Evolutionary conservation across 1,140 invertebrate genomes (phyloP).

Genomic region (Drosophila sp.): DNA sequence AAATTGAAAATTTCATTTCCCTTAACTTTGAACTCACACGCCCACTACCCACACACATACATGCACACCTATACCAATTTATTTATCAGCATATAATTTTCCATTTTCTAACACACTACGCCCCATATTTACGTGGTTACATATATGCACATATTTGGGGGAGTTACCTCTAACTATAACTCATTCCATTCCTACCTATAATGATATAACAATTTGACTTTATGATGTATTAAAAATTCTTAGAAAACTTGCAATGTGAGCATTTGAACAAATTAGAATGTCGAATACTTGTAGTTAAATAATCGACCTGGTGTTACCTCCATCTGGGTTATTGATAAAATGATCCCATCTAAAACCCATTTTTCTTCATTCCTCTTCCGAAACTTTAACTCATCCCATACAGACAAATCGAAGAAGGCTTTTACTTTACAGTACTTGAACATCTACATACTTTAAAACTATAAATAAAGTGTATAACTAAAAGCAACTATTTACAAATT

Average conservation of each 20-base stretch:
- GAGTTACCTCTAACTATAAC: neutral
- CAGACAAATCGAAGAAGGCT: no score
- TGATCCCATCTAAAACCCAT: no score
- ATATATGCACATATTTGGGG: slow-evolving; percentile 8
- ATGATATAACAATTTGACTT: neutral
- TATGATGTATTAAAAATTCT: neutral
- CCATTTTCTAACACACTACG: neutral
- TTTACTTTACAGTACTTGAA: no score
- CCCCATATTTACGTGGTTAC: neutral
- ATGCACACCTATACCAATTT: neutral
- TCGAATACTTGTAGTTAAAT: neutral
- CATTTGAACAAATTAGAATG: neutral
- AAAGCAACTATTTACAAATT: neutral
- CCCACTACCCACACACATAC: neutral
- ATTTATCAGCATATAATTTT: slow-evolving; percentile 7
- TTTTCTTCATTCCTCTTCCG: no score
- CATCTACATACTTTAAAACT: no score
- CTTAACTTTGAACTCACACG: slow-evolving; percentile 9
- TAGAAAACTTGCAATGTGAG: neutral
- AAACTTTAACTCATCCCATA: no score
- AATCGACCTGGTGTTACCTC: no score
- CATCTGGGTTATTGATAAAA: no score
- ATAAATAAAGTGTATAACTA: no score
- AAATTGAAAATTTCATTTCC: neutral
- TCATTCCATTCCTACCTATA: neutral